Percentiles rank a stretch among this genome's conserved stretches.
These are phyloP conservation scores for Epizoanthus ramosus DNA, from an alignment of 92 coral and sea anemone genomes.

Conservation along the genomic window DNA sequence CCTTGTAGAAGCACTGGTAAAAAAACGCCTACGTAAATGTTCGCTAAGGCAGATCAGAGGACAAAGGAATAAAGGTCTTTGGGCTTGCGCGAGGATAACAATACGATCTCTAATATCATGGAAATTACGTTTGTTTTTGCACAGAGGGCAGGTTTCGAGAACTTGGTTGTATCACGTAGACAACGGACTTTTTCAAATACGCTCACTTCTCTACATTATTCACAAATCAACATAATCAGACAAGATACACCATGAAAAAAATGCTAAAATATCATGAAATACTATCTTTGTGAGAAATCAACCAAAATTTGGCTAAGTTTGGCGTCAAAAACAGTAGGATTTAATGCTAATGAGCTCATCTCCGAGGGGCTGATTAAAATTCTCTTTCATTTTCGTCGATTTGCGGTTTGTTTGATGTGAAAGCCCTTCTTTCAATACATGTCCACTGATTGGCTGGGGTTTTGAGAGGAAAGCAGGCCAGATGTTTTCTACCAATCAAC, in stretches of 20 bases:
- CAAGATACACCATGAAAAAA: not conserved
- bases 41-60: not conserved
- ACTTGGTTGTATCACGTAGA: constrained; percentile 27
- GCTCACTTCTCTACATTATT: not conserved
- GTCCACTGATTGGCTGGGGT: constrained; percentile 54
- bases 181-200: not conserved
- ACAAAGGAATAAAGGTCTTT: constrained; percentile 29
- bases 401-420: constrained; percentile 57
- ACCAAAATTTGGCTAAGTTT: not conserved
- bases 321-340: not conserved
- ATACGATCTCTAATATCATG: constrained; percentile 49
- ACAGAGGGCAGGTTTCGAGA: constrained; percentile 38
- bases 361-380: constrained; percentile 41
- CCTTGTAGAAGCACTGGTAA: no score
- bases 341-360: constrained; percentile 38
- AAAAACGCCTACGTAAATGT: constrained; percentile 29
- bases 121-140: constrained; percentile 58
- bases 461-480: constrained; percentile 46
- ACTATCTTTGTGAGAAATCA: constrained; percentile 8
- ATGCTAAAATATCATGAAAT: constrained; percentile 7
- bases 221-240: not conserved
- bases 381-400: constrained; percentile 41
- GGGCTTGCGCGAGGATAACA: constrained; percentile 25
- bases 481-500: constrained; percentile 71
- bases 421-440: constrained; percentile 16